Base-by-base conservation (phyloP, 2,888 invertebrate species). In the Asteroscopus sphinx region DNA sequence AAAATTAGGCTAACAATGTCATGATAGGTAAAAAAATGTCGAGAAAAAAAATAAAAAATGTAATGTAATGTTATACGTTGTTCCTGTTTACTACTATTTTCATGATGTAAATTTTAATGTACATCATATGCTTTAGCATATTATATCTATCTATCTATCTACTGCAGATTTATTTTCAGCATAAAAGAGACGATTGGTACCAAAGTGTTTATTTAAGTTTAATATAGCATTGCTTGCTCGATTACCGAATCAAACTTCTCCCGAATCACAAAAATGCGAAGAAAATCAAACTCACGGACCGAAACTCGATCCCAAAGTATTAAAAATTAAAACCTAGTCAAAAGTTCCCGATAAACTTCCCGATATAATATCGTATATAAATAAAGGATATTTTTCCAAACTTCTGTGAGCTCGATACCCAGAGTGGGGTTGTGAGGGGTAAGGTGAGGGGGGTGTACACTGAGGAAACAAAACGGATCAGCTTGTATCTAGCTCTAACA, bases 401-500 rank as follows among this genome's bases (percentile, higher is more conserved):
- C 57, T 76, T 58, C 71, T 64, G 44, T 48, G 57, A 64, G 61
- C 61, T 63, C 48, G 56, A 58, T 73, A 65, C 45, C 33, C 15
- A 36, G n/a, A 47, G 42, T 21, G 16, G 28, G 7, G n/a, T n/a
- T n/a, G n/a, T n/a, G 33, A 8, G 21, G 30, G 32, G 45, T 28
- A 21, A 12, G 33, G 9, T 12, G 44, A 12, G 72, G 69, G 63
- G 52, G 30, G 47, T 65, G 72, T 76, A 79, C 77, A 76, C 80
- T 75, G 73, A 61, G 78, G 80, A 84, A 86, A 90, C 88, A 87
- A 89, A 91, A 89, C 82, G 88, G 89, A 90, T 91, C 89, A 88
- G 83, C 78, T 73, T 80, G 84, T 85, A 86, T 87, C 85, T 80
- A 71, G 71, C 78, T 79, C 77, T 72, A 77, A 79, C 79, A 60